Evolutionary conservation across 1,140 invertebrate species (phyloP), one percentile per base, ranked within the genome.

Genomic region (Cherax quadricarinatus): DNA sequence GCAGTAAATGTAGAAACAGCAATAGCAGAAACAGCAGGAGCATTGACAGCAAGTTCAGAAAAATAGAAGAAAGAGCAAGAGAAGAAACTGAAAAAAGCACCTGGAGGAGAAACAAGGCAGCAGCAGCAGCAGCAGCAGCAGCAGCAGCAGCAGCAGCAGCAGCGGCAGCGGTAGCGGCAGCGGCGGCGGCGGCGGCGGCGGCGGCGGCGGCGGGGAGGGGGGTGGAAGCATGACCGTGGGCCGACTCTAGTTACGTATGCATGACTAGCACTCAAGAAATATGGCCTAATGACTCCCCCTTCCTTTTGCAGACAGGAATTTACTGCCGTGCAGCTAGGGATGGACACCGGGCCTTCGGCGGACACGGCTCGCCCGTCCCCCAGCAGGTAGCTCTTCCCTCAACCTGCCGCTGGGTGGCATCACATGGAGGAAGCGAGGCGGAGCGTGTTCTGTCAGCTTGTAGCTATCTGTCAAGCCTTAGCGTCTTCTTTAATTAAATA

Each of bases 231-330:
- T 57, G 12, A 16, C 62, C 16, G 14, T 66, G 62, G 12, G 62
- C 62, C 62, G 10, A 16, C 57, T 66, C 62, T 66, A 21, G 70
- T 75, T 75, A 30, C 70, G 70, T 75, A 75, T 75, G 21, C 70
- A 75, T 75, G 70, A 30, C 70, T 24, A 24, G 70, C 24, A 30
- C 18, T 21, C 24, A 24, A 30, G 70, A 75, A 75, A 75, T 30
- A 75, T 75, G 70, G 70, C 12, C 7, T 75, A 75, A 75, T 75
- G 70, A 75, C 70, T 75, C 70, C 70, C 24, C 5, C 6, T 75
- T 75, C 70, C 70, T 75, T 75, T 75, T 75, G 24, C 70, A 75
- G 70, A 75, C 4, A 75, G 70, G 70, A 75, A 75, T 75, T 24
- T 75, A 30, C 70, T 30, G n/a, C 6, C 70, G 14, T 30, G n/a